phyloP scores from a whole-genome alignment of 2,113 vertebrate species.

The Orthonyx spaldingii region DNA sequence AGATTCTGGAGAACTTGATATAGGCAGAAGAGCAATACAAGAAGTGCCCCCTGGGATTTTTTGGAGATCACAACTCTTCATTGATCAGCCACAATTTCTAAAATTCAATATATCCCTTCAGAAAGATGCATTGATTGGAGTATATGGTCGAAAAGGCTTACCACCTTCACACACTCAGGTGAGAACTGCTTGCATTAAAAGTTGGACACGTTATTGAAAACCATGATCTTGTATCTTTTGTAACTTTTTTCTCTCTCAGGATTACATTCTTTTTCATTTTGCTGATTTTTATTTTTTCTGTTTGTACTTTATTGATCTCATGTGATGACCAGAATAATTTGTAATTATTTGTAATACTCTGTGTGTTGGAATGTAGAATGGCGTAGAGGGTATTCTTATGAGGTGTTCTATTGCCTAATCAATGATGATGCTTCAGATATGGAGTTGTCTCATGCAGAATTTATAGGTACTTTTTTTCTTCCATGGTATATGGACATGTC shows the following conservation, averaged over 20 bases:
- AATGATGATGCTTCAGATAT: background rate
- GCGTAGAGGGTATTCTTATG: background rate
- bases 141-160: slow-evolving; percentile 95
- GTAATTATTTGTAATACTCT: background rate
- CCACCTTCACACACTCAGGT: slow-evolving; percentile 97
- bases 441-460: background rate
- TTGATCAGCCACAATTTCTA: slow-evolving; percentile 91
- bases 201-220: background rate
- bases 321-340: background rate
- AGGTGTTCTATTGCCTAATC: background rate
- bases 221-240: background rate
- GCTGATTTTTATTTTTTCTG: background rate
- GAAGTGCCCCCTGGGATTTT: slow-evolving; percentile 91
- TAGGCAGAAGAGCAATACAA: slow-evolving; percentile 86
- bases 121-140: slow-evolving; percentile 94
- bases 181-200: slow-evolving; percentile 2
- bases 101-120: slow-evolving; percentile 99
- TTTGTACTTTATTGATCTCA: background rate
- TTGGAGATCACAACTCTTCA: slow-evolving; percentile 91
- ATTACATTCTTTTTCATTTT: background rate
- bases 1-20: slow-evolving; percentile 91
- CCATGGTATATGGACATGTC: background rate
- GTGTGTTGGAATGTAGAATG: background rate
- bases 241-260: background rate
- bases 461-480: background rate